phyloP scores from a whole-genome alignment of 2,888 invertebrate genomes.

The Eumerus sabulonum region DNA sequence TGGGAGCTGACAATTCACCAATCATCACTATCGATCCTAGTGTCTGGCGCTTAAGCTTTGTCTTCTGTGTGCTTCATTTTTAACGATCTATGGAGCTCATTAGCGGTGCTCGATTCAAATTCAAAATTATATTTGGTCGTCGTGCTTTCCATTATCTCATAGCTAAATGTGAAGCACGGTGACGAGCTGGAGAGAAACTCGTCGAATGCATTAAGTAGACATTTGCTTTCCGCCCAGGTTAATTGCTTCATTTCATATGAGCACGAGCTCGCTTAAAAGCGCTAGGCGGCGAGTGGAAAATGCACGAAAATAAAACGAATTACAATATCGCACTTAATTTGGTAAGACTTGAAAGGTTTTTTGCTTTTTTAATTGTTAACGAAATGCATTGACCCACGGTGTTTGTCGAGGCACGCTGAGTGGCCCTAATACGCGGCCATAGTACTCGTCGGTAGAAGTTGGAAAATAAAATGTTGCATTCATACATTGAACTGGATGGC shows the following conservation, averaged over 20 bases:
- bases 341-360: not conserved
- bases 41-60: constrained; percentile 3
- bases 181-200: constrained; percentile 14
- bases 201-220: constrained; percentile 6
- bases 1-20: no score
- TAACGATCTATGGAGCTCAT: constrained; percentile 40
- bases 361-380: not conserved
- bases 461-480: no score
- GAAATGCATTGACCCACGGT: constrained; percentile 19
- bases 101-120: constrained; percentile 43
- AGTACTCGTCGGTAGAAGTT: no score
- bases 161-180: constrained; percentile 13
- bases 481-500: no score
- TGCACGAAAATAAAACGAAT: not conserved
- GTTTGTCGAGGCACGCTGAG: not conserved
- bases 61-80: constrained; percentile 24
- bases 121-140: constrained; percentile 24
- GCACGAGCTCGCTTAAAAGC: constrained; percentile 27
- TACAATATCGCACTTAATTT: constrained; percentile 7
- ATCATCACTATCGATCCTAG: not conserved
- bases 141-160: constrained; percentile 47
- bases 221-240: constrained; percentile 7
- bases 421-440: no score
- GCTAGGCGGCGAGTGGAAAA: no score
- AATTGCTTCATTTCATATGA: constrained; percentile 22